Conservation (phyloP, 2,797 vertebrate genomes). For the Coluber constrictor region DNA sequence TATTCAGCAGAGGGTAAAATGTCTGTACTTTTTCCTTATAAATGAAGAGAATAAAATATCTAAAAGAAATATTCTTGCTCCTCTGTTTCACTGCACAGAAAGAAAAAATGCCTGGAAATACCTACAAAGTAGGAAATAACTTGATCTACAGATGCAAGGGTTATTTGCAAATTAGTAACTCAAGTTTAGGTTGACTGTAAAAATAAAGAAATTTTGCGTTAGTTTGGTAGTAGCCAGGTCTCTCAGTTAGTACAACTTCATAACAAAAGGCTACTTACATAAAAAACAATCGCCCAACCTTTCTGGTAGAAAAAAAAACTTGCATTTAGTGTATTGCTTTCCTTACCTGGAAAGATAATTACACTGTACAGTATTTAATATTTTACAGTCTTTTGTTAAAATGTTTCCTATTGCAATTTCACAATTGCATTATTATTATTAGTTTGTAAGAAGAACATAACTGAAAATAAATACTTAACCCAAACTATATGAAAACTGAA, state of each 20-base stretch:
- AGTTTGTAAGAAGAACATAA: not conserved
- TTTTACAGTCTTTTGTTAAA: not conserved
- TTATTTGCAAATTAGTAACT: not conserved
- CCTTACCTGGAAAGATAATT: not conserved
- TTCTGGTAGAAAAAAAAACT: conserved; percentile 61
- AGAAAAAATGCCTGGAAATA: conserved; percentile 10
- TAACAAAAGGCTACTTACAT: conserved; percentile 60
- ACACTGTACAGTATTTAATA: not conserved
- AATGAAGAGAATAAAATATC: not conserved
- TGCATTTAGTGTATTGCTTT: conserved; percentile 3
- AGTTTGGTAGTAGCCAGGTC: conserved; percentile 32
- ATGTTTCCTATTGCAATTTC: not conserved
- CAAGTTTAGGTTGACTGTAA: not conserved
- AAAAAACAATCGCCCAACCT: conserved; percentile 60
- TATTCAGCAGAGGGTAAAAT: not conserved
- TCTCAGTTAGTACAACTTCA: conserved; percentile 26
- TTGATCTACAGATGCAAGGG: not conserved
- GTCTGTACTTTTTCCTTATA: not conserved
- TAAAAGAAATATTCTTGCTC: not conserved
- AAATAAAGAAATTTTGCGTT: conserved; percentile 17
- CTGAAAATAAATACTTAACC: not conserved
- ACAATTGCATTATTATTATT: not conserved
- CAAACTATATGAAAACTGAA: not conserved
- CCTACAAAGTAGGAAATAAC: conserved; percentile 26
- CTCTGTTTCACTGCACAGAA: not conserved